These are phyloP conservation scores for Hyperopisus bebe DNA, from an alignment of 2,113 vertebrate species.

Conservation along the genomic window DNA sequence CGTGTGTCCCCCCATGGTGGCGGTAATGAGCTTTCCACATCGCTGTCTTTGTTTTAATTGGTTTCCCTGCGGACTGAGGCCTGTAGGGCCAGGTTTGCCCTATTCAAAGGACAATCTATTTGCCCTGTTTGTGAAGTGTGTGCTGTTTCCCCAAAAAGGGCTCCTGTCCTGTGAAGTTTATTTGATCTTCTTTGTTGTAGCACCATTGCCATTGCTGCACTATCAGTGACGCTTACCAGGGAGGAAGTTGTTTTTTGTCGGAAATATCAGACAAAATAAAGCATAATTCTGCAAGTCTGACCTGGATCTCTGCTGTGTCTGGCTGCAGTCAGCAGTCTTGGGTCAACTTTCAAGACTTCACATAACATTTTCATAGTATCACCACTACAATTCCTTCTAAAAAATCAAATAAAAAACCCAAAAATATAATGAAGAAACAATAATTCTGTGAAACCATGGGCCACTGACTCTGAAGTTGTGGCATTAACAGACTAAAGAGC, in stretches of 20 bases:
- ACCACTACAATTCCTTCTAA: not conserved
- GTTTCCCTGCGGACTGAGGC: not conserved
- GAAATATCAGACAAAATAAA: not conserved
- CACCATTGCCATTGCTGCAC: not conserved
- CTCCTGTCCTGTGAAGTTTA: not conserved
- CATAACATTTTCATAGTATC: not conserved
- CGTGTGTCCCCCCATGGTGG: not conserved
- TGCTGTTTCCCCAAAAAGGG: not conserved
- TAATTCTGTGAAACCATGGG: not conserved
- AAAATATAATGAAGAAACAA: not conserved
- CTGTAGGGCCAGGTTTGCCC: not conserved
- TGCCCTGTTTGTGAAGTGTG: not conserved
- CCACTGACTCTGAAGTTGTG: not conserved
- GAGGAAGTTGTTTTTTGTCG: not conserved
- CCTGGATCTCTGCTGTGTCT: not conserved
- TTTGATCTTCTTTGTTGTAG: not conserved
- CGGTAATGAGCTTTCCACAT: not conserved
- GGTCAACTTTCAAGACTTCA: not conserved
- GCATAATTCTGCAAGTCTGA: not conserved
- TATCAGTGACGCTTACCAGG: not conserved
- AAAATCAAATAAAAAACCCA: not conserved
- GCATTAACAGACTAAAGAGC: not conserved
- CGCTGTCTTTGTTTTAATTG: not conserved
- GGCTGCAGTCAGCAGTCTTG: not conserved
- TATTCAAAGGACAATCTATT: slow-evolving; percentile 4